Base-by-base conservation (phyloP, 2,113 vertebrate genomes). In the Acanthochromis polyacanthus region DNA sequence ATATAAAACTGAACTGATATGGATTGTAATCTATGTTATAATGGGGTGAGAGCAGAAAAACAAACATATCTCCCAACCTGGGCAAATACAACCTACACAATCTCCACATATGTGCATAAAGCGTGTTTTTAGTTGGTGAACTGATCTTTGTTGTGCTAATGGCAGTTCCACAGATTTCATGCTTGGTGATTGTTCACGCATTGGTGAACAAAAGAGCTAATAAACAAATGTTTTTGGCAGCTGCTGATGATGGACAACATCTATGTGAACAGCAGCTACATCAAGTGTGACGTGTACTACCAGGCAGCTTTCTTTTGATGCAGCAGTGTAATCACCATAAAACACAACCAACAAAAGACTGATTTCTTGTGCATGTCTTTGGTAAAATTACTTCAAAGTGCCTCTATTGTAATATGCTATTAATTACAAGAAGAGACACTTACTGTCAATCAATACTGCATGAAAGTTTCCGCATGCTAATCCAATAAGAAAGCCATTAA, bases 401-500 rank as follows among this genome's bases (percentile, higher is more conserved):
- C 7, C 36, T 74, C 43, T 14, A 48, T 1, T 63, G 58, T 7
- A n/a, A 57, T 43, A 20, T 17, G 65, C 16, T 36, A 71, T 75
- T 63, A 72, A 85, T 82, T 55, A 77, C 51, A 25, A 36, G 59
- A 9, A 43, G 48, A 53, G 25, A 60, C 50, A 53, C 30, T 78
- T 50, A 43, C 23, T 40, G 65, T 55, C 51, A 71, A 81, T 88
- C 79, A 72, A 86, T 86, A 55, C 32, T 19, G 15, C 1, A 86
- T 30, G 52, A 50, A 74, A 48, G 71, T 78, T 67, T 52, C 59
- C 45, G 66, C 55, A 71, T 28, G 63, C 45, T 70, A 64, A 81
- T 76, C 69, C 81, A 80, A 75, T 77, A 46, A 74, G 40, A 78
- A 66, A 66, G 22, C 69, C 32, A 68, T 45, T 62, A 59, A 74